Evolutionary conservation across 1,140 invertebrate genomes (phyloP), one percentile per base, ranked within the genome.

Genomic region (Gryon sp.): DNA sequence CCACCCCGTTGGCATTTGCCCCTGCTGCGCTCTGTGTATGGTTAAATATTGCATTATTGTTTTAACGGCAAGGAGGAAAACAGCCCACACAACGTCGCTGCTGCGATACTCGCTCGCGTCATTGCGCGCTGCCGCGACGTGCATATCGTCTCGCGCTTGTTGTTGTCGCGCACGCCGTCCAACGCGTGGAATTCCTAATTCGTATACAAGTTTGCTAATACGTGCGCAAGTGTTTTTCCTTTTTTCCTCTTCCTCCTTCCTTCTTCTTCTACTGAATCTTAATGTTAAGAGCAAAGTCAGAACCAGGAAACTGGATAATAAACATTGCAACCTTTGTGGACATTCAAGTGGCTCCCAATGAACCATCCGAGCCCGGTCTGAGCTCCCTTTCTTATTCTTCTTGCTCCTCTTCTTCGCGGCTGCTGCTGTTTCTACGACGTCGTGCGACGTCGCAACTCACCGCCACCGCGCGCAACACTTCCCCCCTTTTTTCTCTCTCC

Each of bases 1-100:
- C 75, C 34, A 73, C 74, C 63, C 65, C 46, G 55, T 57, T 19
- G 32, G 60, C 75, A n/a, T 57, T 70, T 70, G 69, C 63, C 43
- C 32, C 72, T 52, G 73, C 75, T 53, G 72, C 77, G 69, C 73
- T 55, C 68, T 87, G 83, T 88, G 84, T 88, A 87, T 84, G 83
- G 83, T 86, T 88, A 87, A 88, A 87, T 88, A 88, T 88, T 87
- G 87, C 87, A 88, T 88, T 88, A 87, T 87, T 88, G 86, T 88
- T 87, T 86, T 86, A 87, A 86, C 86, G 82, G 85, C 76, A 85
- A 83, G 81, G 83, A 84, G 80, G 85, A 87, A 86, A 87, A 87
- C 84, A 88, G 81, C 70, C 75, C 78, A 77, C 75, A 76, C 77
- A 76, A 83, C 73, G 62, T 63, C 78, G 78, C 57, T 76, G 59